A percentile compares a stretch with the other conserved stretches of the same genome.
These are phyloP conservation scores for Pararge aegeria DNA, from an alignment of 1,140 invertebrate genomes.

Conservation along the genomic window DNA sequence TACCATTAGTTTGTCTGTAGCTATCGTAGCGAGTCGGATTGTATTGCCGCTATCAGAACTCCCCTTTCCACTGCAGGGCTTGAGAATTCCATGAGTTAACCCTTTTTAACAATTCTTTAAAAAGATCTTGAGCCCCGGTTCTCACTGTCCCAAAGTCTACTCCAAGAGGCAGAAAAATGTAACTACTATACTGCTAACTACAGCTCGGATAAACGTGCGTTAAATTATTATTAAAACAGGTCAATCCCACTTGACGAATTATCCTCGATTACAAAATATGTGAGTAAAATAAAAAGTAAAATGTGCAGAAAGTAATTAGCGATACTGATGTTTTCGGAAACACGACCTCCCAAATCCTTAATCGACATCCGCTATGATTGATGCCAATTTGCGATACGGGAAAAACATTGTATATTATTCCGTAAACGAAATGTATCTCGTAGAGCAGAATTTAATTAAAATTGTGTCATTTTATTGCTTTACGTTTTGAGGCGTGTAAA, in stretches of 20 bases:
- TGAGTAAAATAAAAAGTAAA: constrained; percentile 10
- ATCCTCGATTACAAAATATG: constrained; percentile 8
- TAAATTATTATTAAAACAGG: background rate
- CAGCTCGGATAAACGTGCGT: no score
- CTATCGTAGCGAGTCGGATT: no score
- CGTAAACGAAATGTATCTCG: constrained; percentile 16
- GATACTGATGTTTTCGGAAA: constrained; percentile 19
- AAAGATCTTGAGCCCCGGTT: no score
- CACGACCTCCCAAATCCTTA: constrained; percentile 15
- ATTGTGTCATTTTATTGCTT: constrained; percentile 12
- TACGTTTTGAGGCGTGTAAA: background rate
- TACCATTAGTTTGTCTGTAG: no score
- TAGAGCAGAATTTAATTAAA: constrained; percentile 16
- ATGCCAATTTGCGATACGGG: constrained; percentile 17
- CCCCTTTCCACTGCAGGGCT: no score
- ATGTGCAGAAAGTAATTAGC: constrained; percentile 21
- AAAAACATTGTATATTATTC: constrained; percentile 13
- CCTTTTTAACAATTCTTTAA: no score
- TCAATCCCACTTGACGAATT: constrained; percentile 5
- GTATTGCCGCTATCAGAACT: no score
- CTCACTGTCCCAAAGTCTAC: no score
- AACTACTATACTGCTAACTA: no score
- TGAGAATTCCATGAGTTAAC: no score
- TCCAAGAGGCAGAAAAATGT: no score
- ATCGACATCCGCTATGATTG: constrained; percentile 22